A percentile compares a stretch with the other conserved stretches of the same genome.
phyloP scores from a whole-genome alignment of 1,140 invertebrate genomes.

The Orius laevigatus region DNA sequence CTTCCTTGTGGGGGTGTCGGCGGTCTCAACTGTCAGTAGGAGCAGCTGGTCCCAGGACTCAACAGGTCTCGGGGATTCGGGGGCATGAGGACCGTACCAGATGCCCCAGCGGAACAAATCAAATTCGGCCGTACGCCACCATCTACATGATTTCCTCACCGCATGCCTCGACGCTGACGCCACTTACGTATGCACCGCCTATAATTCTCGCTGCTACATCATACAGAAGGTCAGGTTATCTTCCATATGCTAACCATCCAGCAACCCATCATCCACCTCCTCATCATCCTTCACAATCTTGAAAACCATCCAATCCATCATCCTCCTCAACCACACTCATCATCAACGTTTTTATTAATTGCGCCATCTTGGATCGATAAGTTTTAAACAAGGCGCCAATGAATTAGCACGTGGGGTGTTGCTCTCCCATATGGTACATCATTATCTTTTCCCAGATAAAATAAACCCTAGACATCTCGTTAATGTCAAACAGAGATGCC shows the following conservation, averaged over 20 bases:
- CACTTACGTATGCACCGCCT: conserved; percentile 40
- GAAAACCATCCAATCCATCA: neutral
- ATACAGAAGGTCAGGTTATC: conserved; percentile 36
- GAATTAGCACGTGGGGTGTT: neutral
- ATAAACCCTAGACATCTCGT: no score
- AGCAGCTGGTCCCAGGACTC: conserved; percentile 9
- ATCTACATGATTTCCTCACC: conserved; percentile 27
- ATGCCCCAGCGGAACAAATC: conserved; percentile 5
- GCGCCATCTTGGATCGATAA: conserved; percentile 23
- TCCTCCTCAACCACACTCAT: neutral
- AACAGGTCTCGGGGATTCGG: conserved; percentile 9
- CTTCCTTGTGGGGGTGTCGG: neutral
- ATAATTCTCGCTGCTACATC: conserved; percentile 40
- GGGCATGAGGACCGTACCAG: conserved; percentile 8
- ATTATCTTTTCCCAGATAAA: no score
- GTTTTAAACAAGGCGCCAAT: neutral
- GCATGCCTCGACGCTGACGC: conserved; percentile 37
- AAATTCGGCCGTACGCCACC: conserved; percentile 6
- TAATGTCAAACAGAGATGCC: no score
- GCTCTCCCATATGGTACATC: neutral
- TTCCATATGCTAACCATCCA: conserved; percentile 16
- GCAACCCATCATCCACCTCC: neutral
- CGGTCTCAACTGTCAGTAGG: neutral
- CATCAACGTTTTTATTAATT: neutral
- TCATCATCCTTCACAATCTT: neutral